Conservation (phyloP, 2,888 invertebrate species). For the Lapara coniferarum region DNA sequence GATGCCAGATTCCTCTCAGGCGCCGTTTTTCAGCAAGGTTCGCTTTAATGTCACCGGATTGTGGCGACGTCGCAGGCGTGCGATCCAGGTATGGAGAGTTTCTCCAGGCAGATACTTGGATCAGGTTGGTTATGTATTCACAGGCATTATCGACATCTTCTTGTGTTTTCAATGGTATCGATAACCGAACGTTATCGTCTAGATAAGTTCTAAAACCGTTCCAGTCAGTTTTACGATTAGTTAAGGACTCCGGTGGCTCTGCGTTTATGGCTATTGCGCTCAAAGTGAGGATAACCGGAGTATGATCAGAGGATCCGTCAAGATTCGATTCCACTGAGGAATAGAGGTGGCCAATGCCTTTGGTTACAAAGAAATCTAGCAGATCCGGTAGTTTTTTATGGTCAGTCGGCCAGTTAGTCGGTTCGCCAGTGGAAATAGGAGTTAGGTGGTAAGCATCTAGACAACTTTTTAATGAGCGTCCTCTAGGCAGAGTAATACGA, state of each 20-base stretch:
- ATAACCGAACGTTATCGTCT: no score
- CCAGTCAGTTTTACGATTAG: no score
- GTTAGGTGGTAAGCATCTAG: background rate
- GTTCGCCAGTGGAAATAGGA: slow-evolving; percentile 28
- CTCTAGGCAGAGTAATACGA: slow-evolving; percentile 27
- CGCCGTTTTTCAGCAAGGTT: slow-evolving; percentile 30
- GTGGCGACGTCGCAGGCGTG: background rate
- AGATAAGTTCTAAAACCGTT: no score
- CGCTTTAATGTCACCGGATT: slow-evolving; percentile 20
- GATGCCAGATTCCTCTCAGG: slow-evolving; percentile 34
- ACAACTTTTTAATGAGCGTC: slow-evolving; percentile 27
- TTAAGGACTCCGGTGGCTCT: background rate
- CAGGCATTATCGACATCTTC: no score
- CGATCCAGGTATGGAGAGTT: no score
- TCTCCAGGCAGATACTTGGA: no score
- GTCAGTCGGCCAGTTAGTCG: slow-evolving; percentile 36
- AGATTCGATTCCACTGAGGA: background rate
- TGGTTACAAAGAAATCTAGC: background rate
- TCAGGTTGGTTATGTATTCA: no score
- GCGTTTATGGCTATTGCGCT: background rate
- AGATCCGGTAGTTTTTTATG: background rate
- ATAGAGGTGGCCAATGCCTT: background rate
- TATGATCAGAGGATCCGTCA: background rate
- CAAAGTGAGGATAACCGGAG: background rate
- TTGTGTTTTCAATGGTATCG: no score